Percentiles rank a stretch among this genome's conserved stretches.
phyloP scores from a whole-genome alignment of 2,888 invertebrate species.

The Biston stratarius region DNA sequence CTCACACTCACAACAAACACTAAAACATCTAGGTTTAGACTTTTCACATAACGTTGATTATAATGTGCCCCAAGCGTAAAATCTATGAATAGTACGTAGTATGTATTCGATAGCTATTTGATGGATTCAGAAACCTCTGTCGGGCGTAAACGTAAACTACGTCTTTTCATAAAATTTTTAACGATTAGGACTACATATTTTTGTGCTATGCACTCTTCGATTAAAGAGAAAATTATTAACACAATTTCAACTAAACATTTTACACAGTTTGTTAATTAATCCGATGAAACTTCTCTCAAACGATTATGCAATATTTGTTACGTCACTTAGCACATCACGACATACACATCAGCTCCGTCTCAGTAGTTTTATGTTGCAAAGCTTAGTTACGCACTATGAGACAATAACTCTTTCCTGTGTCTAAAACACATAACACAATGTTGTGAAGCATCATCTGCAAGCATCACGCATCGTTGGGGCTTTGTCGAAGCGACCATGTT shows the following conservation, averaged over 20 bases:
- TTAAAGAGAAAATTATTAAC: neutral
- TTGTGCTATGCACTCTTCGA: neutral
- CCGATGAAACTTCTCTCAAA: neutral
- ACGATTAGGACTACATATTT: too few relatives aligned
- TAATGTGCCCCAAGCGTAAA: too few relatives aligned
- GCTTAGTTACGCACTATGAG: conserved; percentile 40
- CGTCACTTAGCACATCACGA: conserved; percentile 23
- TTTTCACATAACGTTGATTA: neutral
- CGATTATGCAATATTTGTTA: conserved; percentile 8
- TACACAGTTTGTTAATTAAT: conserved; percentile 4
- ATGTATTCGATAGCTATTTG: too few relatives aligned
- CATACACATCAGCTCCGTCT: conserved; percentile 28
- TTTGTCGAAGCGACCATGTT: conserved; percentile 58
- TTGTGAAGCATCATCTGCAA: conserved; percentile 69
- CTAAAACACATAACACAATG: conserved; percentile 66
- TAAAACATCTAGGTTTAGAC: conserved; percentile 2
- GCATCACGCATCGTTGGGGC: conserved; percentile 67
- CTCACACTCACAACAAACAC: conserved; percentile 21
- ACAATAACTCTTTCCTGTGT: conserved; percentile 38
- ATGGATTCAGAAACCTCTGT: too few relatives aligned
- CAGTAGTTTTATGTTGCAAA: conserved; percentile 43
- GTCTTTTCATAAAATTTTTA: too few relatives aligned
- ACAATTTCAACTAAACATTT: conserved; percentile 1
- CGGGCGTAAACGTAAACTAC: too few relatives aligned
- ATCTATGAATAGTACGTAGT: too few relatives aligned